Conservation (phyloP, 2,113 vertebrate species). For the Pao palembangensis region DNA sequence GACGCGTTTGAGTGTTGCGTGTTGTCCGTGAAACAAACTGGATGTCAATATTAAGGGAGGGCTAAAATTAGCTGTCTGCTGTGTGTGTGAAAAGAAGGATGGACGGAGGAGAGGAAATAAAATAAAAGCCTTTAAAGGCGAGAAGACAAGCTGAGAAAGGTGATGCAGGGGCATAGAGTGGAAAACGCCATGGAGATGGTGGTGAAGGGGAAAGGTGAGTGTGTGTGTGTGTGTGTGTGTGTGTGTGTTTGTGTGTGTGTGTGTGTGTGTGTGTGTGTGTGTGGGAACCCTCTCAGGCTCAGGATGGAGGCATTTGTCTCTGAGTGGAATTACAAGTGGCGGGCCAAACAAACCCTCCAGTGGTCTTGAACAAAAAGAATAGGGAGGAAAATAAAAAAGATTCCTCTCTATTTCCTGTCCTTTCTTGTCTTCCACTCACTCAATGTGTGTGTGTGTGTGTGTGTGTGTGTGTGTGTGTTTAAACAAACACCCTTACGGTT, state of each 20-base stretch:
- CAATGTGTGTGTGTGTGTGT: neutral
- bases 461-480: slow-evolving; percentile 6
- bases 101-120: neutral
- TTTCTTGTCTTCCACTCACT: slow-evolving; percentile 28
- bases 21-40: slow-evolving; percentile 51
- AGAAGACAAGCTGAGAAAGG: neutral
- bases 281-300: slow-evolving; percentile 46
- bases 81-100: slow-evolving; percentile 2
- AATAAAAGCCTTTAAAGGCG: neutral
- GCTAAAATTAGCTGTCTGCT: slow-evolving; percentile 34
- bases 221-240: slow-evolving; percentile 4
- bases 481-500: neutral
- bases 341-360: slow-evolving; percentile 60
- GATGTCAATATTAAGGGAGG: slow-evolving; percentile 42
- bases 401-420: slow-evolving; percentile 46
- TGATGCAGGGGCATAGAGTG: neutral
- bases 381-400: slow-evolving; percentile 21
- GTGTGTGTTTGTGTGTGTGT: neutral
- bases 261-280: slow-evolving; percentile 23
- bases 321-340: slow-evolving; percentile 74
- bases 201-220: neutral
- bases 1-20: slow-evolving; percentile 15
- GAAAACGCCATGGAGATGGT: neutral
- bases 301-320: slow-evolving; percentile 65
- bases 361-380: slow-evolving; percentile 48